Evolutionary conservation across 2,888 invertebrate genomes (phyloP), one percentile per base, ranked within the genome.

Genomic region (Andrena minutula): DNA sequence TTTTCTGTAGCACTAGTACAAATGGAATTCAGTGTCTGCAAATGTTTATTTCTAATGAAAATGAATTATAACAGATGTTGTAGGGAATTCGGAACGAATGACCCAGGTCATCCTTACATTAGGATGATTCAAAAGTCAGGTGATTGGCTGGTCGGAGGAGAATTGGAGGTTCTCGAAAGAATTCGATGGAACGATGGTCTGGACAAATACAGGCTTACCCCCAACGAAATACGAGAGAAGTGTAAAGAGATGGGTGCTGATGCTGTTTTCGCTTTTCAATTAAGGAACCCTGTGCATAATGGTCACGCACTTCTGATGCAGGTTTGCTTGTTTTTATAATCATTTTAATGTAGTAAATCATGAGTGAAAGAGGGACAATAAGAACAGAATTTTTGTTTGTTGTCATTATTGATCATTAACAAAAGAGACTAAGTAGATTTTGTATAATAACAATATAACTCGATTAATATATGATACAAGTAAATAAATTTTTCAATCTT

Each of bases 271-370:
- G 99, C 99, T 8, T 99, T 99, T 94, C 98, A 96, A 95, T 95
- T 98, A 20, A 96, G 99, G 61, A 99, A 99, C 94, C 99, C 99
- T 0, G 98, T 99, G 83, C 99, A 99, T 94, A 99, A 99, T 93
- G 99, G 99, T 0, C 99, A 99, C 94, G 99, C 99, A 0, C 95
- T 99, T 32, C 95, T 99, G 72, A 99, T 99, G 99, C 97, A 97
- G 92, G 95, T 94, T 80, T 26, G 61, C 68, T 6, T 16, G 32
- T 49, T 53, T 8, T 12, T 58, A 47, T 41, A 1, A 61, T 49
- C 41, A 71, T 7, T n/a, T n/a, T 51, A 65, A 20, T 26, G 23
- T 3, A 10, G 4, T 23, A 12, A n/a, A 20, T 12, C 12, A 20
- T 10, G 12, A 23, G 12, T 23, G 10, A 35, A 10, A 23, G 20